These are phyloP conservation scores for Puffinus mauretanicus DNA, from an alignment of 2,113 vertebrate genomes.

Conservation along the genomic window DNA sequence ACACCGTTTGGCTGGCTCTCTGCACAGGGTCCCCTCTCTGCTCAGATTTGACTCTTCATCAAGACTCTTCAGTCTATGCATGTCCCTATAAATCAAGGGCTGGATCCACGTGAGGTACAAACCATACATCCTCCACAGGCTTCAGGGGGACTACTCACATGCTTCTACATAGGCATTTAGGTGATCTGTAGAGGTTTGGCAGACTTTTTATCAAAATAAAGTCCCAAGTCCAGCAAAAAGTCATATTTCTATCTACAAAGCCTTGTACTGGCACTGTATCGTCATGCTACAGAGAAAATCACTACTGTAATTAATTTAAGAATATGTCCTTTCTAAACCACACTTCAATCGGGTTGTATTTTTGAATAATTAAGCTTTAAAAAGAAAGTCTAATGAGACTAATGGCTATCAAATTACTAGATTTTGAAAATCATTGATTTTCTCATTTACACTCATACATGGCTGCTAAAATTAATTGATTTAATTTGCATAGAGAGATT, in stretches of 20 bases:
- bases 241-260: neutral
- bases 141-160: neutral
- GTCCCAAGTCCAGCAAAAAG: neutral
- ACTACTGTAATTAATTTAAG: conserved; percentile 68
- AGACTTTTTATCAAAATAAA: neutral
- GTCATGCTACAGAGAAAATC: conserved; percentile 35
- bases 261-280: neutral
- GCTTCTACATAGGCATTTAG: neutral
- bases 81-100: neutral
- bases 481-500: conserved; percentile 74
- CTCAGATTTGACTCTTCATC: neutral
- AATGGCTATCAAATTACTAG: conserved; percentile 77
- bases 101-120: neutral
- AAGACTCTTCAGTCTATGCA: neutral
- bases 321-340: conserved; percentile 58
- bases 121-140: neutral
- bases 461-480: conserved; percentile 74
- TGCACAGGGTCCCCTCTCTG: neutral
- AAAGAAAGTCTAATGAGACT: conserved; percentile 75
- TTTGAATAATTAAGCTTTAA: conserved; percentile 76
- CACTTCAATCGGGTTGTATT: conserved; percentile 49
- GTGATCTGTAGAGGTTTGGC: neutral
- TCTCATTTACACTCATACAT: conserved; percentile 64
- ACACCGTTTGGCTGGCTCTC: neutral
- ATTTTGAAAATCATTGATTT: conserved; percentile 76